Evolutionary conservation across 2,888 invertebrate species (phyloP).

Genomic region (Xylocampa areola): DNA sequence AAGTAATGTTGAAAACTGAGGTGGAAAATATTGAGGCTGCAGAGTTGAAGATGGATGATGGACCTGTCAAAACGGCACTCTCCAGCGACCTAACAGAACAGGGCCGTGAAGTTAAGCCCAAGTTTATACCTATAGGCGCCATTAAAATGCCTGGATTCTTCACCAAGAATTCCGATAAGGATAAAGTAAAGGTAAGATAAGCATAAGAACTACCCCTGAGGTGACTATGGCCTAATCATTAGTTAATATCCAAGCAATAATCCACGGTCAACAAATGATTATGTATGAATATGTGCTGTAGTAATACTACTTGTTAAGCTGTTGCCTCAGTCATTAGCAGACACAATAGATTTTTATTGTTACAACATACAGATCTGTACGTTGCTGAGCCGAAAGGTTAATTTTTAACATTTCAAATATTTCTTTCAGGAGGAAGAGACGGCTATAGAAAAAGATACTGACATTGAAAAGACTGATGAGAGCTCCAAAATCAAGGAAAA

Average conservation of each 20-base stretch:
- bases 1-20: conserved; percentile 90
- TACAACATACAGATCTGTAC: too few species aligned
- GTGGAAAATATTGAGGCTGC: conserved; percentile 85
- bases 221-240: too few species aligned
- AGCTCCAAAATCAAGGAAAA: conserved; percentile 76
- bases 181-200: conserved; percentile 91
- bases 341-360: too few species aligned
- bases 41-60: conserved; percentile 83
- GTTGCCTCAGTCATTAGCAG: too few species aligned
- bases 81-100: conserved; percentile 90
- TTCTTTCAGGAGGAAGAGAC: conserved; percentile 77
- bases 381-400: too few species aligned
- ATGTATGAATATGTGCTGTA: too few species aligned
- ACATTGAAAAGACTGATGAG: conserved; percentile 80
- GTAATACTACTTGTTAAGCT: too few species aligned
- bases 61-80: conserved; percentile 86
- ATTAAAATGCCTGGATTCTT: conserved; percentile 96
- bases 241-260: too few species aligned
- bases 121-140: conserved; percentile 96
- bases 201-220: too few species aligned
- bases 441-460: conserved; percentile 80
- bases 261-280: too few species aligned
- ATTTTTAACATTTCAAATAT: too few species aligned
- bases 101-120: conserved; percentile 93
- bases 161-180: conserved; percentile 93